Percentiles rank a stretch among this genome's conserved stretches.
Conservation (phyloP, 2,797 vertebrate genomes). For the Semaprochilodus insignis region DNA sequence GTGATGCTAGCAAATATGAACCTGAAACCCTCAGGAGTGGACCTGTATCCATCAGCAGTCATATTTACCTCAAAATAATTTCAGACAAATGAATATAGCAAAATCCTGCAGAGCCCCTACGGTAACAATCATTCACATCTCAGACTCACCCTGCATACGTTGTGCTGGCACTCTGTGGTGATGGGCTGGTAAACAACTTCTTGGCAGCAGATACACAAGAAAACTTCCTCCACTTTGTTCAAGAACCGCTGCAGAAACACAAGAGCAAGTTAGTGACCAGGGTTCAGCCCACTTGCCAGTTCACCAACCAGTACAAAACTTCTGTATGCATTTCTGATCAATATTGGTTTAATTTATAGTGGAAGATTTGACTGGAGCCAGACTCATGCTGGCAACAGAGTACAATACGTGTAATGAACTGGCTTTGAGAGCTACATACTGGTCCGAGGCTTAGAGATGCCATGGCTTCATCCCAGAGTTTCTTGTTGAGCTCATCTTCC, state of each 20-base stretch:
- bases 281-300: not conserved
- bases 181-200: slow-evolving; percentile 93
- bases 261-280: not conserved
- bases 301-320: too few species aligned
- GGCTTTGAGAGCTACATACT: slow-evolving; percentile 67
- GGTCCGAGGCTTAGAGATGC: slow-evolving; percentile 88
- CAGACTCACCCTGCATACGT: slow-evolving; percentile 91
- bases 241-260: slow-evolving; percentile 85
- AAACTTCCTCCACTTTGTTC: slow-evolving; percentile 92
- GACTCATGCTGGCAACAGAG: not conserved
- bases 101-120: too few species aligned
- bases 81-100: too few species aligned
- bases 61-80: too few species aligned
- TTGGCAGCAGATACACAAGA: slow-evolving; percentile 97
- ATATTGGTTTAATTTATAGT: too few species aligned
- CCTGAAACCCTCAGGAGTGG: too few species aligned
- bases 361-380: too few species aligned
- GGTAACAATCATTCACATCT: not conserved
- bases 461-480: slow-evolving; percentile 93
- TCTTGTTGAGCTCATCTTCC: slow-evolving; percentile 88
- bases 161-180: slow-evolving; percentile 96
- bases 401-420: too few species aligned
- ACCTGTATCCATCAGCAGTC: too few species aligned
- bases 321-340: too few species aligned
- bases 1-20: too few species aligned